Percentiles rank a stretch among this genome's conserved stretches.
These are phyloP conservation scores for Hypercompe scribonia DNA, from an alignment of 2,888 invertebrate species.

Conservation along the genomic window DNA sequence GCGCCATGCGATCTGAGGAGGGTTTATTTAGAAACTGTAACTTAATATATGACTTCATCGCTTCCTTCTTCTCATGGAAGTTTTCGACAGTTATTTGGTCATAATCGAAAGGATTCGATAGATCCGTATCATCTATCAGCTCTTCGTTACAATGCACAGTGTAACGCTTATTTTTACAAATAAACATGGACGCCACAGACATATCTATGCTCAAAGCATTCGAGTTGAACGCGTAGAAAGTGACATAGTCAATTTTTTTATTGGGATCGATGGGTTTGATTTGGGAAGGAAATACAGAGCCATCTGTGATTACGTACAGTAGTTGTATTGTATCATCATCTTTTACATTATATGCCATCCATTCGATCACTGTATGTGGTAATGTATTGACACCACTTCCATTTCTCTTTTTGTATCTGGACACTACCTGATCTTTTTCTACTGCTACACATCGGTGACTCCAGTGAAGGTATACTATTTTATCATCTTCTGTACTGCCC, in stretches of 20 bases:
- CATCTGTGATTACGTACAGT: constrained; percentile 14
- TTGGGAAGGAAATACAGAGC: background rate
- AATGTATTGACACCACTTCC: background rate
- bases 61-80: background rate
- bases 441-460: background rate
- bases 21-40: constrained; percentile 3
- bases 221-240: constrained; percentile 1
- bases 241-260: background rate
- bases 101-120: constrained; percentile 59
- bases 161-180: constrained; percentile 53
- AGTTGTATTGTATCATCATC: background rate
- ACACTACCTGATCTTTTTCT: background rate
- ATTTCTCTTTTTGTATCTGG: background rate
- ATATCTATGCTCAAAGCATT: too few relatives aligned
- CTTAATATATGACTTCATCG: constrained; percentile 7
- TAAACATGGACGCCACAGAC: constrained; percentile 14
- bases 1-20: background rate
- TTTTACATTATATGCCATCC: background rate
- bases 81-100: constrained; percentile 43
- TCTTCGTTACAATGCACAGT: constrained; percentile 52
- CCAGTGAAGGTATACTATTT: constrained; percentile 10
- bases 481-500: background rate
- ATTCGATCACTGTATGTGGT: background rate
- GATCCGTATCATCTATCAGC: constrained; percentile 48
- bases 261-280: background rate